Percentiles rank a stretch among this genome's conserved stretches.
Evolutionary conservation across 1,140 invertebrate genomes (phyloP).

Genomic region (Diabrotica undecimpunctata): DNA sequence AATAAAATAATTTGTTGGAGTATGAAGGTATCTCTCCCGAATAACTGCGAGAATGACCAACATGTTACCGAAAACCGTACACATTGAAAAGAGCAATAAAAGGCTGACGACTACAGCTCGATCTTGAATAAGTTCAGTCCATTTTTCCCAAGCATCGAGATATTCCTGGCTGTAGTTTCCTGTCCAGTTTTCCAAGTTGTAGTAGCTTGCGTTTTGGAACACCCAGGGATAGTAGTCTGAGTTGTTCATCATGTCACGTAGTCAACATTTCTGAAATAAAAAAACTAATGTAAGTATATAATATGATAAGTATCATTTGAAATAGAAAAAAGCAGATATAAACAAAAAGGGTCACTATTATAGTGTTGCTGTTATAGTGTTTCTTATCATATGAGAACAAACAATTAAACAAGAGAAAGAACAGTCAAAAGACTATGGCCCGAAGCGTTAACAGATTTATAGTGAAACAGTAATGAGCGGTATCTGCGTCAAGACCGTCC

Average conservation of each 20-base stretch:
- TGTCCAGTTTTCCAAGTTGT: constrained; percentile 18
- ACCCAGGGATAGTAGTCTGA: constrained; percentile 10
- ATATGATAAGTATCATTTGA: no score
- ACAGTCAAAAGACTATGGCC: no score
- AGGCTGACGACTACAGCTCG: constrained; percentile 77
- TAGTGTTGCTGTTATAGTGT: no score
- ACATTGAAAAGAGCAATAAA: constrained; percentile 83
- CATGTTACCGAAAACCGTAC: constrained; percentile 95
- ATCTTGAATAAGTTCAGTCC: constrained; percentile 63
- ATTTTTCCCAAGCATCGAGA: constrained; percentile 50
- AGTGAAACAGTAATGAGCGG: no score
- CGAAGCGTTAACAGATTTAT: no score
- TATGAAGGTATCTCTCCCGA: constrained; percentile 84
- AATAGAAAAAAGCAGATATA: no score
- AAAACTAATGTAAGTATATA: neutral
- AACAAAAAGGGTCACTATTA: no score
- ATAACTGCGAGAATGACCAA: constrained; percentile 93
- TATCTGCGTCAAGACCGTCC: no score
- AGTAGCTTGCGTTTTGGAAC: constrained; percentile 7
- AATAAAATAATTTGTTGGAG: constrained; percentile 98
- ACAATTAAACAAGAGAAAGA: no score
- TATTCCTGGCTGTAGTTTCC: constrained; percentile 27
- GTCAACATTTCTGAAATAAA: constrained; percentile 10
- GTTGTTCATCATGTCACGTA: constrained; percentile 9
- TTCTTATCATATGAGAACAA: no score